Evolutionary conservation across 2,113 vertebrate species (phyloP).

Genomic region (Leucopternis melanops): DNA sequence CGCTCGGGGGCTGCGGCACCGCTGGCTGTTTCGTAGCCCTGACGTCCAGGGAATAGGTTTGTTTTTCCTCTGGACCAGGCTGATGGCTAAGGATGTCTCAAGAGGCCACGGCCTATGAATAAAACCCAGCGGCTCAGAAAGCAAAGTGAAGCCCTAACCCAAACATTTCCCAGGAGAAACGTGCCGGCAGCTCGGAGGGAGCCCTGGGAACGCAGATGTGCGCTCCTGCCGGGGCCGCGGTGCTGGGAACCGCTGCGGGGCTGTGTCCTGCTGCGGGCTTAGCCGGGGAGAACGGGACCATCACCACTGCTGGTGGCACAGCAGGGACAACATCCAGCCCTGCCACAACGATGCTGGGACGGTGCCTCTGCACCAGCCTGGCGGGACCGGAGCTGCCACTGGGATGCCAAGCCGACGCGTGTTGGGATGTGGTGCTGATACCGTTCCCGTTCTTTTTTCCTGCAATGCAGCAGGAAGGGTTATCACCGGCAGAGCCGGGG

Average conservation of each 20-base stretch:
- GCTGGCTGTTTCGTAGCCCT: not conserved
- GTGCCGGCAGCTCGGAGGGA: not conserved
- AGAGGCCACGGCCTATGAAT: constrained; percentile 21
- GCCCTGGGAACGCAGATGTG: constrained; percentile 63
- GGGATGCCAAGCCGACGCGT: rapidly evolving
- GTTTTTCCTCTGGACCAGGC: constrained; percentile 8
- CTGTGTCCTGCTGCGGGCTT: not conserved
- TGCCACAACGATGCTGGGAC: not conserved
- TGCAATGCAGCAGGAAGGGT: not conserved
- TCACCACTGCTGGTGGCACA: not conserved
- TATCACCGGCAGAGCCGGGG: not conserved
- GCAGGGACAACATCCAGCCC: not conserved
- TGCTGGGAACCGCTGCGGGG: constrained; percentile 14
- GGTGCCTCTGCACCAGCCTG: not conserved
- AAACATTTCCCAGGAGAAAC: constrained; percentile 50
- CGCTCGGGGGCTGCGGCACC: rapidly evolving
- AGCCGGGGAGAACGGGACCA: rapidly evolving
- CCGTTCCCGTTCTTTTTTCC: not conserved
- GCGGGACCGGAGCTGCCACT: not conserved
- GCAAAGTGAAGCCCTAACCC: not conserved
- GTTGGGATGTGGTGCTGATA: not conserved
- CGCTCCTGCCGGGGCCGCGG: not conserved
- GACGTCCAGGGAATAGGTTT: not conserved
- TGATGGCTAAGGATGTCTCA: constrained; percentile 14
- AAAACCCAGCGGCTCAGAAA: not conserved